phyloP scores from a whole-genome alignment of 1,140 invertebrate genomes.

The Globodera ellingtonae region DNA sequence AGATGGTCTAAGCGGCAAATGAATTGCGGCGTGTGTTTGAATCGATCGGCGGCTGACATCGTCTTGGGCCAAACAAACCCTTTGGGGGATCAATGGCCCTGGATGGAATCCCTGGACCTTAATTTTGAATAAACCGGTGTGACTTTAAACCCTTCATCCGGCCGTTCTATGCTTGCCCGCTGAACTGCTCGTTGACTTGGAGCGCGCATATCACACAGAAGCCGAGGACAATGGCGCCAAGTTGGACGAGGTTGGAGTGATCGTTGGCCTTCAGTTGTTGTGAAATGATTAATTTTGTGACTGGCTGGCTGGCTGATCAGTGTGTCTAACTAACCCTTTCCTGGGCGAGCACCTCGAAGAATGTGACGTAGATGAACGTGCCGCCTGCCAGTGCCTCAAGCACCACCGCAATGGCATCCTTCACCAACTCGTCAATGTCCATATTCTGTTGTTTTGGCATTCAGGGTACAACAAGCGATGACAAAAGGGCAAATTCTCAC shows the following conservation, averaged over 20 bases:
- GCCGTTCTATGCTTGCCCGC: slow-evolving; percentile 3
- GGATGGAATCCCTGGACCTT: not conserved
- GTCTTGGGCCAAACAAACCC: no score
- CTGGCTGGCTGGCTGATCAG: not conserved
- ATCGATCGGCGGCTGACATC: no score
- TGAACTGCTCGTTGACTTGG: slow-evolving; percentile 40
- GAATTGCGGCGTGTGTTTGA: no score
- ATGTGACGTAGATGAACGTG: slow-evolving; percentile 63
- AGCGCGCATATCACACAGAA: slow-evolving; percentile 56
- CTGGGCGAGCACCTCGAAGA: slow-evolving; percentile 56
- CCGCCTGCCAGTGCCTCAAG: slow-evolving; percentile 64
- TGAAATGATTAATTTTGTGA: not conserved
- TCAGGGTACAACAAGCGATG: not conserved
- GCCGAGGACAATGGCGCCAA: slow-evolving; percentile 57
- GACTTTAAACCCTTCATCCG: not conserved
- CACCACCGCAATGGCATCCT: slow-evolving; percentile 58
- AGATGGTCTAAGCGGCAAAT: no score
- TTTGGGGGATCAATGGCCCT: not conserved
- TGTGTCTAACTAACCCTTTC: slow-evolving; percentile 37
- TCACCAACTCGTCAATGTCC: slow-evolving; percentile 49
- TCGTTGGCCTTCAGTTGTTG: slow-evolving; percentile 43
- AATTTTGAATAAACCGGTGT: not conserved
- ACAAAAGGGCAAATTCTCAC: slow-evolving; percentile 16
- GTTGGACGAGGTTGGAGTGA: slow-evolving; percentile 59
- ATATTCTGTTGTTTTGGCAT: slow-evolving; percentile 37